Evolutionary conservation across 2,113 vertebrate genomes (phyloP), one percentile per base, ranked within the genome.

Genomic region (Oncorhynchus masou): DNA sequence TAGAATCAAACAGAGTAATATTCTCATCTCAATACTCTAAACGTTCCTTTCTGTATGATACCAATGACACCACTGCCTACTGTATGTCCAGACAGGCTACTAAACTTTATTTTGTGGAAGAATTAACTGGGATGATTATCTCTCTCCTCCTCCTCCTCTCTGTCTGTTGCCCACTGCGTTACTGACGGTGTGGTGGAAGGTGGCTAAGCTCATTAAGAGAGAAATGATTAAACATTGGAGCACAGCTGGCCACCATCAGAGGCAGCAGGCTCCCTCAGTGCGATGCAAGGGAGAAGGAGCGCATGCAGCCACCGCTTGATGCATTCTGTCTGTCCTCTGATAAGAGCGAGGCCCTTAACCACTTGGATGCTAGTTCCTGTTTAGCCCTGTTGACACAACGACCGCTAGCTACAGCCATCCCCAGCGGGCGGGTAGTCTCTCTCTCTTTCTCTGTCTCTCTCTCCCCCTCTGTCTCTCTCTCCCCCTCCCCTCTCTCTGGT

Each of bases 321-420:
- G 91, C 90, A 91, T 93, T 92, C 93, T 94, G 92, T 91, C 90
- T 91, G 92, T 90, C 90, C 90, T 92, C 91, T 91, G 93, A 94
- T 93, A 93, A 94, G 91, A 91, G 88, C 89, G 67, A 75, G 88
- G 91, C 91, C 92, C 92, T 94, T 92, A 87, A 87, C 91, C 88
- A 86, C 90, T 88, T 91, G 89, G 88, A 91, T 85, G 86, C 88
- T 80, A 90, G 81, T 88, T 93, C 90, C 86, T 88, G 84, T 91
- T 93, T 91, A 92, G 91, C 91, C 88, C 83, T 20, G 88, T 90
- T 93, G 91, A 93, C 92, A 91, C 86, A 81, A 79, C 76, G 78
- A 16, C 51, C 51, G 16, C 16, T 54, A 54, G 51, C 87, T 83
- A 74, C 70, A 89, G 84, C 85, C 83, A 48, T 84, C 74, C 83